Evolutionary conservation across 2,113 vertebrate genomes (phyloP).

Genomic region (Athene noctua): DNA sequence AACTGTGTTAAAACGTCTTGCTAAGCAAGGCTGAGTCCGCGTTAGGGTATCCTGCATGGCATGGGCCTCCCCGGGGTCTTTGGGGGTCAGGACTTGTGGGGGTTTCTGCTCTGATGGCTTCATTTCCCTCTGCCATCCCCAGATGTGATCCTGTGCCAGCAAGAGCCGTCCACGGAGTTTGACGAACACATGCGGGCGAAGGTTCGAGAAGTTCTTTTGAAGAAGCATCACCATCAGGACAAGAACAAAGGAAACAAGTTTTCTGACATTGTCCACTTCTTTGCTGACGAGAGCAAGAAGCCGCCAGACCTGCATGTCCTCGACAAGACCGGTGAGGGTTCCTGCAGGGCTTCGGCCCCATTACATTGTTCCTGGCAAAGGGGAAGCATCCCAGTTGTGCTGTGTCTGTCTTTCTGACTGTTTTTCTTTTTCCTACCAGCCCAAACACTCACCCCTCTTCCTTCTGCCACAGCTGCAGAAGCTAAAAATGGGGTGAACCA

Average conservation of each 20-base stretch:
- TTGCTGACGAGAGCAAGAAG: constrained; percentile 86
- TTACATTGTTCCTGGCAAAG: background rate
- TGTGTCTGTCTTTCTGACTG: background rate
- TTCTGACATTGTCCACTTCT: constrained; percentile 90
- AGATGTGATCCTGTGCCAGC: constrained; percentile 93
- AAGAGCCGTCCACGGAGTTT: constrained; percentile 81
- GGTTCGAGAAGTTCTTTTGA: constrained; percentile 84
- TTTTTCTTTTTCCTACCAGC: constrained; percentile 4
- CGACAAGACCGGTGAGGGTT: constrained; percentile 77
- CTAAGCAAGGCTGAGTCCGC: background rate
- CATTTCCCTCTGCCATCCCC: background rate
- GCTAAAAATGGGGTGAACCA: constrained; percentile 82
- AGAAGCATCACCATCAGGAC: constrained; percentile 94
- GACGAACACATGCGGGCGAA: constrained; percentile 79
- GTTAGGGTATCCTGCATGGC: too few species aligned
- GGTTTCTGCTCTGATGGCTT: background rate
- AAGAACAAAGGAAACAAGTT: constrained; percentile 90
- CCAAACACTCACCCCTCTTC: constrained; percentile 80
- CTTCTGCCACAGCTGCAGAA: constrained; percentile 72
- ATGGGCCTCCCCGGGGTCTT: background rate
- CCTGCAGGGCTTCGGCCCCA: background rate
- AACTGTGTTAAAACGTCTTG: background rate
- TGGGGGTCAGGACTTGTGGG: accelerated
- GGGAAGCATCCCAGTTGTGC: accelerated
- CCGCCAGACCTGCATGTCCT: constrained; percentile 83